Evolutionary conservation across 2,113 vertebrate species (phyloP), one percentile per base, ranked within the genome.

Genomic region (Chamaea fasciata): DNA sequence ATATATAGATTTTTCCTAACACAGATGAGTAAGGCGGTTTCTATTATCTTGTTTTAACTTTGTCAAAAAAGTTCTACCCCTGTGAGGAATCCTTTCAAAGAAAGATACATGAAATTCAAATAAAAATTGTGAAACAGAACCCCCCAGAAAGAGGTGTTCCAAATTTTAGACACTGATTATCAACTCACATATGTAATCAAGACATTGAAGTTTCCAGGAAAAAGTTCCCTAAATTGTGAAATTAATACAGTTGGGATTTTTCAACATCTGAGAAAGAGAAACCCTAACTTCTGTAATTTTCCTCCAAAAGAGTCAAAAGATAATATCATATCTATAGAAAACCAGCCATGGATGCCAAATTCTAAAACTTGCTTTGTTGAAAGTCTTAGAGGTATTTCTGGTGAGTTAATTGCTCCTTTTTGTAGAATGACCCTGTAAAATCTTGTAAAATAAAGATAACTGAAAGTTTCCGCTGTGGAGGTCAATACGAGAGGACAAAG

Each of bases 371-470:
- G 28, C 26, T 70, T 69, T 75, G 30, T 26, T 65, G 22, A 65
- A 95, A 73, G 8, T 77, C n/a, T 80, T 93, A 18, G 27, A 47
- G 33, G 33, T 59, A 68, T 63, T 81, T 94, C 39, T 49, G 39
- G 35, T 91, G 69, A 78, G 44, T 78, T 94, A 94, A 90, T 90
- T 90, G 52, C 15, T 92, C 68, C 4, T 77, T 86, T 79, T 74
- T 65, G 20, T 67, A 63, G 52, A 52, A 47, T 37, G 44, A 77
- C 52, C 26, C 21, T 50, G 27, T 39, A 80, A 93, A 92, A 77
- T 67, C 5, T 41, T 81, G 20, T 59, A 68, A 86, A 90, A 78
- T 60, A 89, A 65, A 59, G 73, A 78, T 31, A 87, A 67, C 64
- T 55, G 39, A 44, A 92, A 78, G 47, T 63, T 90, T 87, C 69